Base-by-base conservation (phyloP, 2,113 vertebrate genomes). In the Bubalus kerabau region DNA sequence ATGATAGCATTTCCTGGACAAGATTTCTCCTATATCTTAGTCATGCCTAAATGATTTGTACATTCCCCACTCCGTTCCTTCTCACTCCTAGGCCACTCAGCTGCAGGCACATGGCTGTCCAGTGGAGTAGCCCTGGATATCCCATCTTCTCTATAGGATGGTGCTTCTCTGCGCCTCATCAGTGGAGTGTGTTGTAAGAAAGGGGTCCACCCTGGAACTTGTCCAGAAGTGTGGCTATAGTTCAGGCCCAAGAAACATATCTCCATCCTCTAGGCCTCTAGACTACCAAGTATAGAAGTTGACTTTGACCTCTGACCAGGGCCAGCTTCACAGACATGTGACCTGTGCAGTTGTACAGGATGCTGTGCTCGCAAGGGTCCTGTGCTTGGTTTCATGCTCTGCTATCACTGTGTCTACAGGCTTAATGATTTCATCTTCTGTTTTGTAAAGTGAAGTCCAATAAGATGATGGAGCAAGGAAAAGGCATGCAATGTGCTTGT, bases 401-500 rank as follows among this genome's bases (percentile, higher is more conserved):
- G 59, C 54, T 30, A 11, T 81, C 43, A 16, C 59, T 14, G 7
- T 59, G 80, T 84, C 57, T 28, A 89, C 11, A 30, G 57, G 88
- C 50, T 52, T 46, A 78, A 57, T 46, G 7, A 32, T 86, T 85
- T 94, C 59, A 19, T 48, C 32, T 67, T 85, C 15, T 26, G 17
- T 32, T 94, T 52, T 52, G 5, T 43, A 80, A 93, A 93, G 5
- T 46, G 52, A 84, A 57, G 46, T 50, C 40, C 71, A 59, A 0
- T 14, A 62, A 52, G 8, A 56, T 0, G 1, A n/a, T 52, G 23
- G 24, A 57, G 6, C 13, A 62, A 60, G 21, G 36, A 64, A 30
- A 24, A n/a, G 3, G 0, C 0, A 9, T 26, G 8, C 5, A 9
- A 2, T 6, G 2, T 1, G 57, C 43, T 1, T 43, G n/a, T 43